A percentile compares a stretch with the other conserved stretches of the same genome.
Evolutionary conservation across 2,113 vertebrate genomes (phyloP).

Genomic region (Craseonycteris thonglongyai): DNA sequence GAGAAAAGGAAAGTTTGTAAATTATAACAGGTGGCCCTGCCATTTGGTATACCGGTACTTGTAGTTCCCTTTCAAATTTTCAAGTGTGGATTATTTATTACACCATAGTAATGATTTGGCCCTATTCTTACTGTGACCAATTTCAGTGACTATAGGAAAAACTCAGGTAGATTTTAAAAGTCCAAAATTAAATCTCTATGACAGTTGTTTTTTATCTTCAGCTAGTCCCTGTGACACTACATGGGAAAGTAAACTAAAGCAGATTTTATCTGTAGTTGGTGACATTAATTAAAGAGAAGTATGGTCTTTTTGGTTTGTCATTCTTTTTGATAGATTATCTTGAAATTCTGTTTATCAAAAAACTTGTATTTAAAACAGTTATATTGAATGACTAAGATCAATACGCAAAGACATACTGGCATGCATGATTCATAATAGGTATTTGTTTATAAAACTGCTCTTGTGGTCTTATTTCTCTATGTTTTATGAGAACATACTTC

Average conservation of each 20-base stretch:
- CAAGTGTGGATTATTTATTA: neutral
- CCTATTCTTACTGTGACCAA: neutral
- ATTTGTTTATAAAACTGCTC: neutral
- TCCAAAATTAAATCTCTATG: neutral
- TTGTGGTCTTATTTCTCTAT: neutral
- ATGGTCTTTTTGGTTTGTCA: neutral
- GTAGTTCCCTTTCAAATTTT: neutral
- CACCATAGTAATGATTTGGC: neutral
- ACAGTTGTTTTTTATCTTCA: neutral
- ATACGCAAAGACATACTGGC: neutral
- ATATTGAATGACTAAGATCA: neutral
- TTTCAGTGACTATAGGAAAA: neutral
- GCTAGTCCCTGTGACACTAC: neutral
- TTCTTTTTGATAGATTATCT: neutral
- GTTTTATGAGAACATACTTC: conserved; percentile 20
- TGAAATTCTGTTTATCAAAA: neutral
- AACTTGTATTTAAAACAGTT: neutral
- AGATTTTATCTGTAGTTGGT: neutral
- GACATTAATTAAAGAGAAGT: neutral
- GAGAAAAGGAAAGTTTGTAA: neutral
- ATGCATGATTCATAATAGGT: neutral
- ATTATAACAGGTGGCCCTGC: neutral
- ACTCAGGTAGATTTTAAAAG: neutral
- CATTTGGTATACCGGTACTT: neutral
- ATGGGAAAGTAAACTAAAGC: neutral